Evolutionary conservation across 2,113 vertebrate species (phyloP).

Genomic region (Sisor rabdophorus): DNA sequence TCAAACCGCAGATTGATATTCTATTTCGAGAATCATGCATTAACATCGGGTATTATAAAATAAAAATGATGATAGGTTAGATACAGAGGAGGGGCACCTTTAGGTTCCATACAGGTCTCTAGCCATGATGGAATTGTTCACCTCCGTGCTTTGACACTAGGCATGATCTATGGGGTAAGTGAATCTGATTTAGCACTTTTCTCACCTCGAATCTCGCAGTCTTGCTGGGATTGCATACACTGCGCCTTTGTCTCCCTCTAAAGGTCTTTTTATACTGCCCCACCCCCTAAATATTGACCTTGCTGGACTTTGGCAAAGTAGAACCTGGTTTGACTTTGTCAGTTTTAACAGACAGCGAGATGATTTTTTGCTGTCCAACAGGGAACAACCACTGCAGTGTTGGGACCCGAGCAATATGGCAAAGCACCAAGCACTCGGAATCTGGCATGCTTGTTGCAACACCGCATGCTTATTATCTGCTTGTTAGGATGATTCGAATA

Average conservation of each 20-base stretch:
- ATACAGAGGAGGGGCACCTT: slow-evolving; percentile 1
- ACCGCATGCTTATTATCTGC: slow-evolving; percentile 10
- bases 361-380: slow-evolving; percentile 22
- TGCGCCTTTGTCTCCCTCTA: slow-evolving; percentile 20
- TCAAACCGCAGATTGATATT: background rate
- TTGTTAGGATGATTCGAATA: slow-evolving; percentile 16
- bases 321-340: slow-evolving; percentile 36
- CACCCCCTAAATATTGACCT: slow-evolving; percentile 22
- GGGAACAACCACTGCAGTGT: slow-evolving; percentile 3
- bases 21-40: background rate
- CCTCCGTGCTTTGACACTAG: slow-evolving; percentile 35
- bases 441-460: slow-evolving; percentile 17
- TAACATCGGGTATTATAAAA: background rate
- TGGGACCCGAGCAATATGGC: slow-evolving; percentile 19
- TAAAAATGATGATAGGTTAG: background rate
- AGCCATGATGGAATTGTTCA: slow-evolving; percentile 36
- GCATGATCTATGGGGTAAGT: slow-evolving; percentile 36
- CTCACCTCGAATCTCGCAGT: slow-evolving; percentile 12
- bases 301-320: slow-evolving; percentile 33
- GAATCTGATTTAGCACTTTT: slow-evolving; percentile 38
- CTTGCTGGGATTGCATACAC: slow-evolving; percentile 9
- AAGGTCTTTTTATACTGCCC: slow-evolving; percentile 18
- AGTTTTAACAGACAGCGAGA: slow-evolving; percentile 23
- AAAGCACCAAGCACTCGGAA: slow-evolving; percentile 15
- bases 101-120: background rate